Percentiles rank a stretch among this genome's conserved stretches.
Evolutionary conservation across 2,113 vertebrate species (phyloP).

Genomic region (Calidris pugnax): DNA sequence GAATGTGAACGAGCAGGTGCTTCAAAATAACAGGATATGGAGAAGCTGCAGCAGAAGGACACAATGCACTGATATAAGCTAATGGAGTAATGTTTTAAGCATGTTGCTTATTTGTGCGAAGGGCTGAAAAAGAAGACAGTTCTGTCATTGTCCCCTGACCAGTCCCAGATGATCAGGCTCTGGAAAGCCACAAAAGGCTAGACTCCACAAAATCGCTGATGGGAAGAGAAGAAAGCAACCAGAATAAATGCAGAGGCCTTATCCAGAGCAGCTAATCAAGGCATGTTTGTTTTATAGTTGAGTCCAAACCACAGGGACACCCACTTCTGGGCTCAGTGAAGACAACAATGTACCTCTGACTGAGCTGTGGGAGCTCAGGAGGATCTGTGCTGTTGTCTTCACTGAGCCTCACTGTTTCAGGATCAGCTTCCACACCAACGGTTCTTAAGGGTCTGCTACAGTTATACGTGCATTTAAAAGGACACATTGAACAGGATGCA

Average conservation of each 20-base stretch:
- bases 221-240: slow-evolving; percentile 69
- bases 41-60: slow-evolving; percentile 25
- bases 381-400: background rate
- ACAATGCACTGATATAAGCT: slow-evolving; percentile 44
- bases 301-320: background rate
- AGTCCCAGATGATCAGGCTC: slow-evolving; percentile 73
- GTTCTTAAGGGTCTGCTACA: background rate
- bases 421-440: background rate
- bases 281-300: background rate
- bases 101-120: slow-evolving; percentile 63
- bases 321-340: background rate
- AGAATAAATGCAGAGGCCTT: slow-evolving; percentile 39
- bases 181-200: slow-evolving; percentile 30
- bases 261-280: slow-evolving; percentile 47
- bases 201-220: slow-evolving; percentile 58
- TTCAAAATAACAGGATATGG: background rate
- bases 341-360: background rate
- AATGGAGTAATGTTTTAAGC: slow-evolving; percentile 23
- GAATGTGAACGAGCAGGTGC: slow-evolving; percentile 25
- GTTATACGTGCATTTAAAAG: background rate
- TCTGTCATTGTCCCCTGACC: slow-evolving; percentile 83
- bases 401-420: background rate
- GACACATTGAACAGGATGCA: background rate
- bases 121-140: slow-evolving; percentile 77
- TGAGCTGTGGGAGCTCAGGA: background rate